These are phyloP conservation scores for Danaus chrysippus DNA, from an alignment of 2,888 invertebrate genomes.

Conservation along the genomic window DNA sequence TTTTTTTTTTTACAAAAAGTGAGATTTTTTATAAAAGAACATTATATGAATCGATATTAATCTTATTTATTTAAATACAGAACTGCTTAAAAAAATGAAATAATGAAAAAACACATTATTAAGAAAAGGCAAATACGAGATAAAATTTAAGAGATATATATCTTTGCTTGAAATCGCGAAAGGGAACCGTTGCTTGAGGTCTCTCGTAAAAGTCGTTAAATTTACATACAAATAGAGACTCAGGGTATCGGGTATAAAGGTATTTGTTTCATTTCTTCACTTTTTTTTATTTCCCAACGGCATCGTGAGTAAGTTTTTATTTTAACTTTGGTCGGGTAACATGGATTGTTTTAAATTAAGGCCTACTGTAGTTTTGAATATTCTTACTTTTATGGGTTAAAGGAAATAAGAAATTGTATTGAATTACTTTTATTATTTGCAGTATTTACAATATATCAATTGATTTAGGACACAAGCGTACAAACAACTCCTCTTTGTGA, in stretches of 20 bases:
- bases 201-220: slow-evolving; percentile 16
- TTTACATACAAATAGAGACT: slow-evolving; percentile 22
- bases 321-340: neutral
- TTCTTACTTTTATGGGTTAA: neutral
- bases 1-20: too few species aligned
- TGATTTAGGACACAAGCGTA: too few species aligned
- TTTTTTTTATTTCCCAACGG: slow-evolving; percentile 8
- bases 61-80: neutral
- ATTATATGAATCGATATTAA: neutral
- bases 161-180: slow-evolving; percentile 10
- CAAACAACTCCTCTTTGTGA: too few species aligned
- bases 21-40: too few species aligned
- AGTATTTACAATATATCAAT: too few species aligned
- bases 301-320: slow-evolving; percentile 1
- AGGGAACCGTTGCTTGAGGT: slow-evolving; percentile 12
- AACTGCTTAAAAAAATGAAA: neutral
- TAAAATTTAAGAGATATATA: slow-evolving; percentile 1
- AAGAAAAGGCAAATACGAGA: neutral
- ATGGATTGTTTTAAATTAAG: neutral
- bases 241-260: slow-evolving; percentile 11
- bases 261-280: slow-evolving; percentile 15
- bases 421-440: too few species aligned
- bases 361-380: neutral
- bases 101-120: neutral
- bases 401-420: too few species aligned